Percentiles rank a stretch among this genome's conserved stretches.
Evolutionary conservation across 2,888 invertebrate genomes (phyloP).

Genomic region (Scaptodrosophila latifasciaeformis): DNA sequence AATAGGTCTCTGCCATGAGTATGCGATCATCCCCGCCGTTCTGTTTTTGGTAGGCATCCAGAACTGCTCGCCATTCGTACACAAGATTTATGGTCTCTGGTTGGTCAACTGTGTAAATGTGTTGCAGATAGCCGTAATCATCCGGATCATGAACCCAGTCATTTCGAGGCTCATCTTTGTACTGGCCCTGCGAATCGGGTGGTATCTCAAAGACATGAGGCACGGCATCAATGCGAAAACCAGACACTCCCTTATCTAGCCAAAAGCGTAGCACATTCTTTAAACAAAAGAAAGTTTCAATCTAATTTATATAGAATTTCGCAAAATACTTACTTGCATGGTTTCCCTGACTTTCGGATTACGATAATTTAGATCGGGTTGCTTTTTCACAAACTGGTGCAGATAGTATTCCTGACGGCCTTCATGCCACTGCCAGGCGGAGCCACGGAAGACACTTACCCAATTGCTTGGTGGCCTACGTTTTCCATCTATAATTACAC

Average conservation of each 20-base stretch:
- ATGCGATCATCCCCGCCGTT: conserved; percentile 74
- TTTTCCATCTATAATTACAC: conserved; percentile 57
- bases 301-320: not conserved
- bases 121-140: conserved; percentile 78
- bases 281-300: not conserved
- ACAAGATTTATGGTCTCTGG: conserved; percentile 78
- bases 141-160: conserved; percentile 75
- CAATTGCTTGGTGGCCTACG: conserved; percentile 83
- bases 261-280: conserved; percentile 82
- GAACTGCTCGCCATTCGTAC: conserved; percentile 77
- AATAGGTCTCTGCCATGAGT: conserved; percentile 80
- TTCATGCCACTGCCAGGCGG: conserved; percentile 83
- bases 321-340: conserved; percentile 72
- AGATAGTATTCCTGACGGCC: conserved; percentile 79
- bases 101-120: conserved; percentile 79
- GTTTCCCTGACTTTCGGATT: conserved; percentile 75
- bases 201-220: conserved; percentile 72
- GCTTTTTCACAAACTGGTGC: conserved; percentile 79
- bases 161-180: conserved; percentile 77
- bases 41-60: conserved; percentile 75
- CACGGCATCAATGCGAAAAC: conserved; percentile 83
- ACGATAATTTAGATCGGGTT: conserved; percentile 82
- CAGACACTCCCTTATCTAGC: conserved; percentile 86
- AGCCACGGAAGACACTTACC: conserved; percentile 76
- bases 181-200: conserved; percentile 54